Percentiles rank a stretch among this genome's conserved stretches.
These are phyloP conservation scores for Actenoides hombroni DNA, from an alignment of 2,113 vertebrate genomes.

Conservation along the genomic window DNA sequence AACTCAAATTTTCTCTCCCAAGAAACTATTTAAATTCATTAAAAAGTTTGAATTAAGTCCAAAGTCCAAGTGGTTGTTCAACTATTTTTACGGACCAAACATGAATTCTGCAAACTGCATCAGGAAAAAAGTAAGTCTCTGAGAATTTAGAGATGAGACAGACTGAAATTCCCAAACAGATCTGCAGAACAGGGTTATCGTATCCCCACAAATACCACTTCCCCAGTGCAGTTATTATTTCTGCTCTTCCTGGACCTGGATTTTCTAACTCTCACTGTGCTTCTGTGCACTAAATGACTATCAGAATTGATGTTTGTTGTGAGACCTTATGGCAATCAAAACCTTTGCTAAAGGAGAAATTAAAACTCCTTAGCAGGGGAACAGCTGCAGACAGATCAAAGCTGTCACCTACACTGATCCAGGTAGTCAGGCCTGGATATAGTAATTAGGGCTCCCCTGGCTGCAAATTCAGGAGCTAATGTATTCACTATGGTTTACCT, in stretches of 20 bases:
- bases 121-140: not conserved
- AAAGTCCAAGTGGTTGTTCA: not conserved
- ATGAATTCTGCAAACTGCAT: not conserved
- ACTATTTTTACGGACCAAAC: not conserved
- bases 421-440: not conserved
- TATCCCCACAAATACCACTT: not conserved
- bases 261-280: not conserved
- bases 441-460: not conserved
- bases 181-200: not conserved
- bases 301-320: not conserved
- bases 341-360: not conserved
- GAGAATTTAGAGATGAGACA: not conserved
- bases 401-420: not conserved
- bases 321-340: not conserved
- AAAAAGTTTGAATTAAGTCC: not conserved
- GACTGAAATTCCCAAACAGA: not conserved
- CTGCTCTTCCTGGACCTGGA: not conserved
- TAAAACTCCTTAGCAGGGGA: not conserved
- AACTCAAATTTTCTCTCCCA: not conserved
- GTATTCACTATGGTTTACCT: not conserved
- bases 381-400: not conserved
- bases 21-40: not conserved
- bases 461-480: not conserved
- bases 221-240: not conserved
- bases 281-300: not conserved